A percentile compares a stretch with the other conserved stretches of the same genome.
phyloP scores from a whole-genome alignment of 2,797 vertebrate genomes.

The Gambusia yucatana region DNA sequence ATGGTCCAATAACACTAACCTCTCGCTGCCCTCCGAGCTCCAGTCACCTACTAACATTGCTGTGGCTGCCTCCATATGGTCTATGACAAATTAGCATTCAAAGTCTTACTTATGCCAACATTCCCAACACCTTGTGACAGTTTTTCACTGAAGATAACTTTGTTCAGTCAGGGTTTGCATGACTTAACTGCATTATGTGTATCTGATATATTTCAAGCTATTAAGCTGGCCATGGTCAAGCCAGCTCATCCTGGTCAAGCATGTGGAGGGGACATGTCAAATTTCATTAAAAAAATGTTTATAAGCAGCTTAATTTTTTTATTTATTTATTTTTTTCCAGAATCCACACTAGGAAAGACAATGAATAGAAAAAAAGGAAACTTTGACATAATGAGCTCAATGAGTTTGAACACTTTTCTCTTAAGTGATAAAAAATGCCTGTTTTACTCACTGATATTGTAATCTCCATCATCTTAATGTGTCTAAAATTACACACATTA shows the following conservation, averaged over 20 bases:
- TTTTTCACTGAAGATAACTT: constrained; percentile 40
- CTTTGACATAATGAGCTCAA: neutral
- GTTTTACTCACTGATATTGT: neutral
- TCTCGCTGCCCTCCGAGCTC: constrained; percentile 68
- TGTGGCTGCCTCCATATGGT: constrained; percentile 71
- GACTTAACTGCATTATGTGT: constrained; percentile 26
- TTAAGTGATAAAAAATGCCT: neutral
- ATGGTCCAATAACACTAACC: constrained; percentile 72
- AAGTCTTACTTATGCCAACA: constrained; percentile 25
- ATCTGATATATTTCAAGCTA: constrained; percentile 22
- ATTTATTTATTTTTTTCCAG: neutral
- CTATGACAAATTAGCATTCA: constrained; percentile 64
- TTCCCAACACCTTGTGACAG: constrained; percentile 31
- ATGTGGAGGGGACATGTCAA: neutral
- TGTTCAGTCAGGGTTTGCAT: constrained; percentile 13
- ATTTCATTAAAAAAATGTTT: neutral
- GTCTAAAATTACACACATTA: too few species aligned
- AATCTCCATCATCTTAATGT: neutral
- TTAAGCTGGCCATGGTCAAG: neutral
- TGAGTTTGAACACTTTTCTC: neutral
- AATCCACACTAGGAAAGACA: neutral
- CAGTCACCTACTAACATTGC: constrained; percentile 67
- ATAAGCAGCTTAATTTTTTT: neutral
- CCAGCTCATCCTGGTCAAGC: neutral
- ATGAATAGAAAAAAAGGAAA: neutral